Conservation (phyloP, 2,888 invertebrate genomes). For the Griposia aprilina region DNA sequence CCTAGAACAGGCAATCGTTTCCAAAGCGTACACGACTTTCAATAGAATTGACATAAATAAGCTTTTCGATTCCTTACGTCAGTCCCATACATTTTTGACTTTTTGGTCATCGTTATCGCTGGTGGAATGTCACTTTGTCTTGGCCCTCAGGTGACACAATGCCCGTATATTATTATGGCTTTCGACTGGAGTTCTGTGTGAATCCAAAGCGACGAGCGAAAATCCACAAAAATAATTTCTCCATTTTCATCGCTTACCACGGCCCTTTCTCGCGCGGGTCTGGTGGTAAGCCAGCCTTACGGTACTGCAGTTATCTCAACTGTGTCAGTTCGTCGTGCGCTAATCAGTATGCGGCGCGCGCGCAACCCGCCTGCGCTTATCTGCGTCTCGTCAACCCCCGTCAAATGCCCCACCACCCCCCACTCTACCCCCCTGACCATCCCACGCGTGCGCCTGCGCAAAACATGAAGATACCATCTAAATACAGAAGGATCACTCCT, state of each 20-base stretch:
- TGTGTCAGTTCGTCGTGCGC: slow-evolving; percentile 27
- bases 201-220: neutral
- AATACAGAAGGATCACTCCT: slow-evolving; percentile 32
- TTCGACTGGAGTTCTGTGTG: neutral
- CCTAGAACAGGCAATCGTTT: neutral
- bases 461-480: neutral
- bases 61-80: neutral
- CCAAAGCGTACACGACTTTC: neutral
- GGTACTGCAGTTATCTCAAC: slow-evolving; percentile 22
- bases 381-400: slow-evolving; percentile 65
- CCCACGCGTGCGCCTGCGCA: slow-evolving; percentile 29
- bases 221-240: too few relatives aligned
- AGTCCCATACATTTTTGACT: neutral
- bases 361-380: slow-evolving; percentile 61
- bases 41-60: neutral
- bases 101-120: neutral
- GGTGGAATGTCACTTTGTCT: neutral
- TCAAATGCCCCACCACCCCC: slow-evolving; percentile 50
- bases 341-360: slow-evolving; percentile 66
- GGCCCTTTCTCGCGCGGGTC: neutral
- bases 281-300: slow-evolving; percentile 7
- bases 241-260: neutral
- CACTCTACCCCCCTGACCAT: slow-evolving; percentile 4
- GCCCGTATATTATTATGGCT: neutral
- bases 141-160: neutral